Conservation (phyloP, 2,113 vertebrate species). For the Ramphastos sulfuratus region DNA sequence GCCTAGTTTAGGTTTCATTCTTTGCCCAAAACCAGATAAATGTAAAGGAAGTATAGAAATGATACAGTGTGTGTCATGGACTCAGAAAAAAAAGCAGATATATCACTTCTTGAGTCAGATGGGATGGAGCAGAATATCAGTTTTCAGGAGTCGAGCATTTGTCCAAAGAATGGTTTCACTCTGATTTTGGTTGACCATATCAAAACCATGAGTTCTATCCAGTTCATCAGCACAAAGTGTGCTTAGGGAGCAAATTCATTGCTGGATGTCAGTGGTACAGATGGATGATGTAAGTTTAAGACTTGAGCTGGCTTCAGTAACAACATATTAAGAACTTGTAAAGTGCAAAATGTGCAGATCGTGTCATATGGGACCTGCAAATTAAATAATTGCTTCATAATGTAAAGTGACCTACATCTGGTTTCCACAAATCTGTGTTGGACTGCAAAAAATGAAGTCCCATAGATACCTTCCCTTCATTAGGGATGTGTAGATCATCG, state of each 20-base stretch:
- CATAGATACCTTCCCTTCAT: not conserved
- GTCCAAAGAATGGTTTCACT: not conserved
- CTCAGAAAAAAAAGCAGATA: not conserved
- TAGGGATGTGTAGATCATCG: not conserved
- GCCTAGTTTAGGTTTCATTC: not conserved
- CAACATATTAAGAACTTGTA: not conserved
- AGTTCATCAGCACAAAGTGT: not conserved
- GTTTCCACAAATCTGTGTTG: not conserved
- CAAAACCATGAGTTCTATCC: rapidly evolving
- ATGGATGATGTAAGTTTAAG: not conserved
- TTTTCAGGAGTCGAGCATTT: not conserved
- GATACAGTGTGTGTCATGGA: too few species aligned
- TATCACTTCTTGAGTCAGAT: not conserved
- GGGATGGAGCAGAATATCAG: not conserved
- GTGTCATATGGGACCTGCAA: not conserved
- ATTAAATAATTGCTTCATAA: not conserved
- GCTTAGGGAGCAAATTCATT: not conserved
- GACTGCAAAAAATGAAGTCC: not conserved
- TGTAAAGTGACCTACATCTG: not conserved
- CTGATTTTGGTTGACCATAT: not conserved
- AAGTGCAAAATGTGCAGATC: not conserved
- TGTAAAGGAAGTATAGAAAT: not conserved
- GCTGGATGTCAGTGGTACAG: rapidly evolving
- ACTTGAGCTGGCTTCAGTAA: not conserved
- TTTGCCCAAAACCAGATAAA: not conserved